Evolutionary conservation across 1,140 invertebrate species (phyloP).

Genomic region (Drosophila nannoptera): DNA sequence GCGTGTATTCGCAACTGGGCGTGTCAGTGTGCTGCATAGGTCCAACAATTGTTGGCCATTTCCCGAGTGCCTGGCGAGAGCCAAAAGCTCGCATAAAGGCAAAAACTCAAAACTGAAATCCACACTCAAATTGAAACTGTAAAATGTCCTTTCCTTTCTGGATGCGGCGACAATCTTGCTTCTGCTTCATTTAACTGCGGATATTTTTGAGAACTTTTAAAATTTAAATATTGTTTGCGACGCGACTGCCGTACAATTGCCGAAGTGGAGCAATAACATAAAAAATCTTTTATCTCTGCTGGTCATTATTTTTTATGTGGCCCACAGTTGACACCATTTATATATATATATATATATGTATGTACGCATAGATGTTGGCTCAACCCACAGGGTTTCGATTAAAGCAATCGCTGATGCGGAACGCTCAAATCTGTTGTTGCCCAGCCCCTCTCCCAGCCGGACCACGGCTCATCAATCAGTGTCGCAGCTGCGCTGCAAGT

Average conservation of each 20-base stretch:
- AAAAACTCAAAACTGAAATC: background rate
- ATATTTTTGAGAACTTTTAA: conserved; percentile 64
- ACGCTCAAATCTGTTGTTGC: conserved; percentile 45
- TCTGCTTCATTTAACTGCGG: conserved; percentile 73
- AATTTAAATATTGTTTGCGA: conserved; percentile 76
- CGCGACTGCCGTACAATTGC: conserved; percentile 44
- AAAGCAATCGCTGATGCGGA: conserved; percentile 65
- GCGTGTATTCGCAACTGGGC: conserved; percentile 37
- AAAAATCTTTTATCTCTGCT: conserved; percentile 70
- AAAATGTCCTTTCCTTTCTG: conserved; percentile 10
- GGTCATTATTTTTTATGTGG: conserved; percentile 68
- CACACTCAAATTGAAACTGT: too few species aligned
- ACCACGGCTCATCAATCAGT: conserved; percentile 54
- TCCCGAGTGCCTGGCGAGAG: conserved; percentile 16
- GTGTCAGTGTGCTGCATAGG: conserved; percentile 9
- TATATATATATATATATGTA: conserved; percentile 25
- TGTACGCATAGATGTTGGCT: conserved; percentile 16
- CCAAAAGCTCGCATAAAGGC: conserved; percentile 5
- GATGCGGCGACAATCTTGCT: conserved; percentile 69
- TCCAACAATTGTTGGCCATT: conserved; percentile 32
- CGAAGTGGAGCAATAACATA: conserved; percentile 68
- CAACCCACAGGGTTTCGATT: conserved; percentile 53
- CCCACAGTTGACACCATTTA: conserved; percentile 70
- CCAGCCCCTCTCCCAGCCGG: too few species aligned
- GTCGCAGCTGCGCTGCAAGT: conserved; percentile 52